Percentiles rank a stretch among this genome's conserved stretches.
Evolutionary conservation across 2,113 vertebrate species (phyloP).

Genomic region (Laterallus jamaicensis): DNA sequence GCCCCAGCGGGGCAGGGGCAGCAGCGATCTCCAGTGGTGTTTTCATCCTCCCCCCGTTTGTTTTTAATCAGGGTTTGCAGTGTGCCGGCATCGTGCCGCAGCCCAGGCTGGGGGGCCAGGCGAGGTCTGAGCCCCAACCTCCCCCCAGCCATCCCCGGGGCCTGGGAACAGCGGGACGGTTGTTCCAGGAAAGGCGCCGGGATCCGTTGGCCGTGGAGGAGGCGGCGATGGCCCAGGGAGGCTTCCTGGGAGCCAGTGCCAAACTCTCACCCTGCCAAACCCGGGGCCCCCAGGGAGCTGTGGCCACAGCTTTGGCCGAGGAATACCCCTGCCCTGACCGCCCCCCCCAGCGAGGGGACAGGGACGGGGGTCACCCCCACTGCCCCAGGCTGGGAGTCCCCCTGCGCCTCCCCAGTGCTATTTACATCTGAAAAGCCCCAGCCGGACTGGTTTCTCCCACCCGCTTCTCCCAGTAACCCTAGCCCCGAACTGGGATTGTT

Average conservation of each 20-base stretch:
- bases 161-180: neutral
- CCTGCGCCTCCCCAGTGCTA: rapidly evolving
- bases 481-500: neutral
- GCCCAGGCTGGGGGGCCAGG: neutral
- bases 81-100: neutral
- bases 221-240: neutral
- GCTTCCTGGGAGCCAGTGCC: neutral
- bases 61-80: neutral
- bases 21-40: too few species aligned
- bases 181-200: neutral
- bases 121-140: neutral
- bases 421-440: neutral
- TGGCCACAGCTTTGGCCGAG: neutral
- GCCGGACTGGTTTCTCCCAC: neutral
- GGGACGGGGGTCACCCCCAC: neutral
- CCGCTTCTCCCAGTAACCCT: neutral
- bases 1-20: neutral
- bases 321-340: neutral
- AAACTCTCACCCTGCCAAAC: neutral
- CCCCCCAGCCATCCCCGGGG: neutral
- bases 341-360: neutral
- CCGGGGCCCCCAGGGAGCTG: rapidly evolving
- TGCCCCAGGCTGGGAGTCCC: neutral
- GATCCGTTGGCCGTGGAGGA: neutral
- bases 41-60: too few species aligned